phyloP scores from a whole-genome alignment of 2,888 invertebrate genomes.

The Malachius bipustulatus region DNA sequence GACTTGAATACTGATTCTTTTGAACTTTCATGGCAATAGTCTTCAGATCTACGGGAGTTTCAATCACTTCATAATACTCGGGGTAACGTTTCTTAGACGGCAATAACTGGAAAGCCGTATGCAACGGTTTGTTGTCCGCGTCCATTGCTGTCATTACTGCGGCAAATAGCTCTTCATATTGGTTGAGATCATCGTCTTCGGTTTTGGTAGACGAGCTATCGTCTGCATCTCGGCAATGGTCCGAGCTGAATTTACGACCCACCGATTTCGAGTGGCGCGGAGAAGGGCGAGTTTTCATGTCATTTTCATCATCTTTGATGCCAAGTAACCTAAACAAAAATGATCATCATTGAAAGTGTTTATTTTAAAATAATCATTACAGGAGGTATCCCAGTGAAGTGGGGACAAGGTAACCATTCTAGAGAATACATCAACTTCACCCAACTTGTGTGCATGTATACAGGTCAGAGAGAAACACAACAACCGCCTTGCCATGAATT shows the following conservation, averaged over 20 bases:
- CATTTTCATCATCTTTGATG: conserved; percentile 38
- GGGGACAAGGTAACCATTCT: too few species aligned
- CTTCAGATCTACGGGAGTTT: conserved; percentile 88
- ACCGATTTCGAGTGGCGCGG: too few species aligned
- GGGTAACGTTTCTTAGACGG: conserved; percentile 90
- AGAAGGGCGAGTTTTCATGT: too few species aligned
- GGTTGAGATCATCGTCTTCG: conserved; percentile 59
- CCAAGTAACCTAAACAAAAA: conserved; percentile 30
- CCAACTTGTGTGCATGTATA: too few species aligned
- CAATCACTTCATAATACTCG: conserved; percentile 89
- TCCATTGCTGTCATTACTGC: conserved; percentile 81
- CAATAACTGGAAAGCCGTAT: conserved; percentile 79
- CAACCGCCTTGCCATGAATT: too few species aligned
- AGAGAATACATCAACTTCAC: too few species aligned
- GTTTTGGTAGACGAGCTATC: conserved; percentile 48
- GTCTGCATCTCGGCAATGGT: conserved; percentile 55
- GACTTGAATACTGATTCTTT: conserved; percentile 61
- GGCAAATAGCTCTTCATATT: conserved; percentile 82
- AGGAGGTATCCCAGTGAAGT: too few species aligned
- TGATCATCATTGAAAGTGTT: too few species aligned
- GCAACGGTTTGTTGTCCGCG: conserved; percentile 68
- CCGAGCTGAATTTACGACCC: conserved; percentile 31
- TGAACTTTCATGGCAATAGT: conserved; percentile 86
- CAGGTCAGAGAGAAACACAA: too few species aligned
- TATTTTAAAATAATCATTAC: too few species aligned